Evolutionary conservation across 2,797 vertebrate species (phyloP).

Genomic region (Syndactyla subalaris): DNA sequence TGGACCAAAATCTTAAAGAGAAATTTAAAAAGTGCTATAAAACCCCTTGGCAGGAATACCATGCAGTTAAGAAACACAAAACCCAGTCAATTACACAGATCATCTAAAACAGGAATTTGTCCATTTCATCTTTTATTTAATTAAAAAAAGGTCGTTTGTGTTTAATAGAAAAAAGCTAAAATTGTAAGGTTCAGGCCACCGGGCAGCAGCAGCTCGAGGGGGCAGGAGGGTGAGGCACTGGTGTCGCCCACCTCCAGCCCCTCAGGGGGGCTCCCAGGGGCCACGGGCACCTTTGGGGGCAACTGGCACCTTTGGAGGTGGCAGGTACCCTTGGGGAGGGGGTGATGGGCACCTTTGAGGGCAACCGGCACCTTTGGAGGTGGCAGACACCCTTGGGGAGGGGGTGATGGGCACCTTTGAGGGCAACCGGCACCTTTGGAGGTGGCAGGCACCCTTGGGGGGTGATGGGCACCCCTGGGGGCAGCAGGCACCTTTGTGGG

Average conservation of each 20-base stretch:
- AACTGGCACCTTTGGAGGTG: background rate
- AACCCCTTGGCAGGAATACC: conserved; percentile 67
- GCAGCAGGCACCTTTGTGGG: background rate
- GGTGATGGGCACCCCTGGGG: background rate
- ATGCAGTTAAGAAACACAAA: conserved; percentile 74
- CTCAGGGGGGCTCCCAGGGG: background rate
- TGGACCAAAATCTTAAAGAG: conserved; percentile 72
- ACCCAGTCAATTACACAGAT: conserved; percentile 56
- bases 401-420: background rate
- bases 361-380: background rate
- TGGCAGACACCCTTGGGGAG: background rate
- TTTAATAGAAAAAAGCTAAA: conserved; percentile 75
- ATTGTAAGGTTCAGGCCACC: conserved; percentile 45
- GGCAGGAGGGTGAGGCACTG: background rate
- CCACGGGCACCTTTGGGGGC: background rate
- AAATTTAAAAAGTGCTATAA: conserved; percentile 76
- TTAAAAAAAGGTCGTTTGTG: conserved; percentile 60
- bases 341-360: background rate
- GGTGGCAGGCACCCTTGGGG: background rate
- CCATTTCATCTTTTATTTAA: conserved; percentile 51
- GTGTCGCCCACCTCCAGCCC: background rate
- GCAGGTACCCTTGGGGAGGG: background rate
- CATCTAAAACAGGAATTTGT: conserved; percentile 63
- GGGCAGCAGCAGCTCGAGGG: conserved; percentile 61
- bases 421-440: background rate